Evolutionary conservation across 2,888 invertebrate genomes (phyloP), one percentile per base, ranked within the genome.

Genomic region (Troides aeacus): DNA sequence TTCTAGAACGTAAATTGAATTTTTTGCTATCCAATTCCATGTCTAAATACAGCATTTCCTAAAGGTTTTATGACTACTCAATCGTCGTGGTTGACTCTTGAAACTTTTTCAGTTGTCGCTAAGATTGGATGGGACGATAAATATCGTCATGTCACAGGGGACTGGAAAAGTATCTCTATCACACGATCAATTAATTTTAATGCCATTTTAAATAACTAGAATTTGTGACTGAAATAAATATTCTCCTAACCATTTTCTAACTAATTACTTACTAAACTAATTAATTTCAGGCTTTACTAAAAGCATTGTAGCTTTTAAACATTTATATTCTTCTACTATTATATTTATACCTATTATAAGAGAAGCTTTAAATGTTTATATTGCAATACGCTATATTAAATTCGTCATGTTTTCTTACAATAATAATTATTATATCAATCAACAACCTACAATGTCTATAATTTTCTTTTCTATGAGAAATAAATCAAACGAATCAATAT

Each of bases 91-190:
- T 53, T 57, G 39, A 36, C 23, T 62, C 61, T 56, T 61, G 56
- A 46, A 36, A 60, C 56, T 58, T 56, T 62, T 60, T 30, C 59
- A 24, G 57, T 39, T 63, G 67, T 64, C 64, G 46, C 46, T 58
- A 23, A 60, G 57, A 66, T 63, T 24, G 61, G 57, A 66, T 64
- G 64, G 56, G 46, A 61, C 36, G 46, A 62, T 67, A 67, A 70
- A 70, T 70, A 64, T 67, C 46, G 17, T 5, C 30, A 12, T 15
- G 66, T 66, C 21, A 21, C 66, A 63, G n/a, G 39, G 53, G 24
- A 59, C 15, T 56, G 42, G 4, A 62, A 50, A 60, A 24, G 62
- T 63, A 63, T 63, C 66, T 21, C 62, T 53, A n/a, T 66, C 50
- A 64, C 24, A 12, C 42, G 60, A 57, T 63, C 21, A 30, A 68